These are phyloP conservation scores for Cariama cristata DNA, from an alignment of 2,113 vertebrate genomes.

Conservation along the genomic window DNA sequence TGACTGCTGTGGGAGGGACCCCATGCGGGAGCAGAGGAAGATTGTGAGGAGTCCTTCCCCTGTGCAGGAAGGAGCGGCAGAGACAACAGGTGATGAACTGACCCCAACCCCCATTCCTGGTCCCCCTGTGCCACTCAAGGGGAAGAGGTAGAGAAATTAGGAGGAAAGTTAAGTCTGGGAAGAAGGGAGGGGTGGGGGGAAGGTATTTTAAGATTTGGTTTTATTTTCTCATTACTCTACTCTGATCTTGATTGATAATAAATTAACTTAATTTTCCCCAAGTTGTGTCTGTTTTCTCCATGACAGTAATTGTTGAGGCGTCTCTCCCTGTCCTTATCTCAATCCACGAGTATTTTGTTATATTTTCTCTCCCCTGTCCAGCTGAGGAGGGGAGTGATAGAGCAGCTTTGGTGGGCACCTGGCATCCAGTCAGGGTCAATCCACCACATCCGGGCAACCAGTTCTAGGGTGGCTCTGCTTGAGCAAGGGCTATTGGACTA, in stretches of 20 bases:
- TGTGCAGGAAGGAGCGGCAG: not conserved
- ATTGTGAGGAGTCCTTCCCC: not conserved
- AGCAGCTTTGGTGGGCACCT: too few species aligned
- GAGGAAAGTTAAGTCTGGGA: not conserved
- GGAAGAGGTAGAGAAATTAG: not conserved
- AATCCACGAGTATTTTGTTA: too few species aligned
- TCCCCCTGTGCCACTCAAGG: rapidly evolving
- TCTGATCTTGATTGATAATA: too few species aligned
- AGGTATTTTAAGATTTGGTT: not conserved
- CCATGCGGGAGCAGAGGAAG: not conserved
- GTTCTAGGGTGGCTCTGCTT: not conserved
- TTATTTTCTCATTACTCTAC: not conserved
- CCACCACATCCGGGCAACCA: not conserved
- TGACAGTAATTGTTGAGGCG: too few species aligned
- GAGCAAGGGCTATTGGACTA: not conserved
- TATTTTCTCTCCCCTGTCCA: too few species aligned
- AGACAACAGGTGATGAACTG: not conserved
- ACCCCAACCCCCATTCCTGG: rapidly evolving
- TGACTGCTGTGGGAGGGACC: not conserved
- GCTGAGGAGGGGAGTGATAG: too few species aligned
- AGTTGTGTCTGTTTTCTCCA: too few species aligned
- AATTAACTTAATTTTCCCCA: too few species aligned
- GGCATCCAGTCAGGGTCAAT: too few species aligned
- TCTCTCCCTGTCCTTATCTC: too few species aligned
- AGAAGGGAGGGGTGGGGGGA: not conserved